Conservation (phyloP, 1,140 invertebrate species). For the Babylonia areolata region DNA sequence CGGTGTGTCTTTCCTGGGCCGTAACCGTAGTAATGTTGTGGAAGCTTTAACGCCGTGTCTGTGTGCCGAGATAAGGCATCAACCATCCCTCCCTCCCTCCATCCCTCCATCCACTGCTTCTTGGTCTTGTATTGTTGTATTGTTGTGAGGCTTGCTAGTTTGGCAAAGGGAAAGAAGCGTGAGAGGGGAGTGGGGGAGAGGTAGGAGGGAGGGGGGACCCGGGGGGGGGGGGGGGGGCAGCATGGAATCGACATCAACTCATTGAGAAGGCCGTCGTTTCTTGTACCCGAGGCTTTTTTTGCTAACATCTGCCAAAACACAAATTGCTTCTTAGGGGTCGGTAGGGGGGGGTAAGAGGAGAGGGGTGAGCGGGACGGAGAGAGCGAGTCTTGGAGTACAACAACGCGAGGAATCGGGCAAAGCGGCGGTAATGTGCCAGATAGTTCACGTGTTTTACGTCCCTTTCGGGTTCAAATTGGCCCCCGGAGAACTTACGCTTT, state of each 20-base stretch:
- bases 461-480: background rate
- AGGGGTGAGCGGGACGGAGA: background rate
- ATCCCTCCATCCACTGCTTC: no score
- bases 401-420: background rate
- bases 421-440: background rate
- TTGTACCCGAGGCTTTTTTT: background rate
- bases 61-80: no score
- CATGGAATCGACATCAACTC: conserved; percentile 22
- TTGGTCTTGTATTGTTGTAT: no score
- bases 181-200: conserved; percentile 6
- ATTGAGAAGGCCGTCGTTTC: background rate
- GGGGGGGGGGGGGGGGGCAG: background rate
- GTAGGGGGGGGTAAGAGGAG: background rate
- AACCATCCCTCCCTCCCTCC: no score
- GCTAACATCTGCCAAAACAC: conserved; percentile 15
- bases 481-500: background rate
- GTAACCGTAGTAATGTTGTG: no score
- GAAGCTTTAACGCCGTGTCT: no score
- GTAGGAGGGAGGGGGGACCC: background rate
- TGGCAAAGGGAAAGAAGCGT: conserved; percentile 1
- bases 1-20: background rate
- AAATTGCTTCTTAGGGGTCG: background rate
- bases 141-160: no score
- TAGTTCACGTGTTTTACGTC: background rate
- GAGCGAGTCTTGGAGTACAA: background rate